Conservation (phyloP, 2,888 invertebrate species). For the Choristoneura rosaceana region DNA sequence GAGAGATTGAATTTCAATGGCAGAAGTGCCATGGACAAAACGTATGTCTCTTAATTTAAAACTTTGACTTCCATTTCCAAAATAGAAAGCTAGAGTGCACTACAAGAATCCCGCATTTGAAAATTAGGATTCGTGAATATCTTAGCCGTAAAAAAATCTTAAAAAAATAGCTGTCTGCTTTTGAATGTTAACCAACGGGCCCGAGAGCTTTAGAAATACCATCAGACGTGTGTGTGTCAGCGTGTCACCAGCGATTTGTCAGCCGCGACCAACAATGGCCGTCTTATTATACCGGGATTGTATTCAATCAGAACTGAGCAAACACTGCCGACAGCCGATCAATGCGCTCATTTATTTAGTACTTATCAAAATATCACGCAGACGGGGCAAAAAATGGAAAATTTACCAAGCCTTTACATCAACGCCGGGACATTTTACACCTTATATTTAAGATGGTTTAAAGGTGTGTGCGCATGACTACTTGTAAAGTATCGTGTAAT, state of each 20-base stretch:
- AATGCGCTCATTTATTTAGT: slow-evolving; percentile 82
- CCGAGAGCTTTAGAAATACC: slow-evolving; percentile 11
- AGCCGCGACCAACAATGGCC: slow-evolving; percentile 59
- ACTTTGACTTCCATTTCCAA: too few relatives aligned
- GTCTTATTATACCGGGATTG: slow-evolving; percentile 55
- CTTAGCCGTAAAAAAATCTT: not conserved
- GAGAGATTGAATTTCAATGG: too few relatives aligned
- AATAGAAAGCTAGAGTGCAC: too few relatives aligned
- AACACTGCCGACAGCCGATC: slow-evolving; percentile 77
- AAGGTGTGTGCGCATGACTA: slow-evolving; percentile 48
- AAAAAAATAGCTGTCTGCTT: not conserved
- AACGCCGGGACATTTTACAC: slow-evolving; percentile 49
- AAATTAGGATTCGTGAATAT: not conserved
- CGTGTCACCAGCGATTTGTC: slow-evolving; percentile 62
- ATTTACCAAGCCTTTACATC: slow-evolving; percentile 41
- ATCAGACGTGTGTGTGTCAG: slow-evolving; percentile 27
- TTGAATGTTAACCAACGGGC: not conserved
- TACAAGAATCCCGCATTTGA: too few relatives aligned
- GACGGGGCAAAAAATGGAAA: slow-evolving; percentile 52
- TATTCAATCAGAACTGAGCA: slow-evolving; percentile 63
- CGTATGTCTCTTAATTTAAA: too few relatives aligned
- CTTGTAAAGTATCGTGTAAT: slow-evolving; percentile 45
- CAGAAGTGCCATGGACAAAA: too few relatives aligned
- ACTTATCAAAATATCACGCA: slow-evolving; percentile 74
- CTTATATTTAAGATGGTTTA: slow-evolving; percentile 49